A percentile compares a stretch with the other conserved stretches of the same genome.
These are phyloP conservation scores for Drosophila phalerata DNA, from an alignment of 2,888 invertebrate species.

Conservation along the genomic window DNA sequence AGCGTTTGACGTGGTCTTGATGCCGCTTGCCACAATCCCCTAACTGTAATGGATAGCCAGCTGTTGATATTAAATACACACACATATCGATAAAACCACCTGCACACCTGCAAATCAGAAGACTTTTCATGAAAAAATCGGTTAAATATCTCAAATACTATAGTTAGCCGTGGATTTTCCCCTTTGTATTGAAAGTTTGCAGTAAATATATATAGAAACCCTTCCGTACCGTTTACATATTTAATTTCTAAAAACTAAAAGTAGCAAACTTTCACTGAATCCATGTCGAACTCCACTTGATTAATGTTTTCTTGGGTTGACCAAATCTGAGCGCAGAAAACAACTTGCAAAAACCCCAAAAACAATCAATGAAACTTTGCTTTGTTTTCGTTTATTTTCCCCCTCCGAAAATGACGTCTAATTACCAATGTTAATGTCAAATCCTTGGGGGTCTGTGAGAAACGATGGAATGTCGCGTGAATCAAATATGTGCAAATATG, in stretches of 20 bases:
- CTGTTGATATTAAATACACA: too few relatives aligned
- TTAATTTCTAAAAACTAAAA: background rate
- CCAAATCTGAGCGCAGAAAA: conserved; percentile 30
- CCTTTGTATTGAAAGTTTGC: too few relatives aligned
- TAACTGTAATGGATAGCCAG: conserved; percentile 10
- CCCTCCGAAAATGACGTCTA: conserved; percentile 52
- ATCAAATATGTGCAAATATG: conserved; percentile 52
- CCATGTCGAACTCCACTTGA: conserved; percentile 18
- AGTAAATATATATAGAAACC: too few relatives aligned
- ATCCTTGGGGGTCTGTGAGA: conserved; percentile 63
- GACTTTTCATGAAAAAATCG: too few relatives aligned
- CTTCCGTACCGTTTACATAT: background rate
- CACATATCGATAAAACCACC: too few relatives aligned
- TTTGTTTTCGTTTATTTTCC: conserved; percentile 32
- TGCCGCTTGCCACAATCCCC: conserved; percentile 21
- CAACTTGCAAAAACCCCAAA: conserved; percentile 28
- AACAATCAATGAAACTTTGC: conserved; percentile 21
- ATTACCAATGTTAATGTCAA: conserved; percentile 75
- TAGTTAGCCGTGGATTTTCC: too few relatives aligned
- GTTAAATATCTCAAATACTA: too few relatives aligned
- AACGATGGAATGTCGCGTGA: conserved; percentile 38
- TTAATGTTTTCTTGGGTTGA: conserved; percentile 39
- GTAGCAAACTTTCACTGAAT: background rate
- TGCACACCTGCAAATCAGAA: too few relatives aligned
- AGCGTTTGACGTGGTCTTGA: conserved; percentile 35